phyloP scores from a whole-genome alignment of 2,888 invertebrate genomes.

The Trachelus troglodyta region DNA sequence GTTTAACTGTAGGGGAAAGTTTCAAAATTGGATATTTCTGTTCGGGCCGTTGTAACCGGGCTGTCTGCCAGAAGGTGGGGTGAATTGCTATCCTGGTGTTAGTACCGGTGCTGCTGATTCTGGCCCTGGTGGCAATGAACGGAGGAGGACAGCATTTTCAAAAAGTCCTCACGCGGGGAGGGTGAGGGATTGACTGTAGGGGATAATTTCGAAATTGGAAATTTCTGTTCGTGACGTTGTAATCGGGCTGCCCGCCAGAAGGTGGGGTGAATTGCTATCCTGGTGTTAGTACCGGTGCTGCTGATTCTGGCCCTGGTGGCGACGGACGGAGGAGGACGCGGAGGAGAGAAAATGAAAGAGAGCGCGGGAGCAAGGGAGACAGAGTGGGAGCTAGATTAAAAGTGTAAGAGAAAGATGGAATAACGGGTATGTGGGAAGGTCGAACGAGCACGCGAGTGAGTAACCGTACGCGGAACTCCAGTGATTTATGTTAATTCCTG shows the following conservation, averaged over 20 bases:
- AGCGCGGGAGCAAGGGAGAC: conserved; percentile 15
- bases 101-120: not conserved
- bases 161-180: too few relatives aligned
- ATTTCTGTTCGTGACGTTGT: conserved; percentile 40
- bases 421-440: not conserved
- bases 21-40: conserved; percentile 48
- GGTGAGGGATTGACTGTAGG: not conserved
- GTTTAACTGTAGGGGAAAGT: not conserved
- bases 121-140: conserved; percentile 2
- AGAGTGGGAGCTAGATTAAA: conserved; percentile 1
- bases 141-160: conserved; percentile 14
- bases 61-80: conserved; percentile 1
- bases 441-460: conserved; percentile 35
- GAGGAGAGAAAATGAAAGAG: conserved; percentile 12
- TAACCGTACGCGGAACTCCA: conserved; percentile 36
- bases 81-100: not conserved
- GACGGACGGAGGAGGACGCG: conserved; percentile 20
- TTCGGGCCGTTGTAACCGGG: conserved; percentile 40
- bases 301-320: not conserved
- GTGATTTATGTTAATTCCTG: conserved; percentile 56
- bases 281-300: not conserved
- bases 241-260: conserved; percentile 32
- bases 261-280: not conserved
- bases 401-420: not conserved
- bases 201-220: conserved; percentile 44